These are phyloP conservation scores for Pseudachorutes palmiensis DNA, from an alignment of 1,140 invertebrate species.

Conservation along the genomic window DNA sequence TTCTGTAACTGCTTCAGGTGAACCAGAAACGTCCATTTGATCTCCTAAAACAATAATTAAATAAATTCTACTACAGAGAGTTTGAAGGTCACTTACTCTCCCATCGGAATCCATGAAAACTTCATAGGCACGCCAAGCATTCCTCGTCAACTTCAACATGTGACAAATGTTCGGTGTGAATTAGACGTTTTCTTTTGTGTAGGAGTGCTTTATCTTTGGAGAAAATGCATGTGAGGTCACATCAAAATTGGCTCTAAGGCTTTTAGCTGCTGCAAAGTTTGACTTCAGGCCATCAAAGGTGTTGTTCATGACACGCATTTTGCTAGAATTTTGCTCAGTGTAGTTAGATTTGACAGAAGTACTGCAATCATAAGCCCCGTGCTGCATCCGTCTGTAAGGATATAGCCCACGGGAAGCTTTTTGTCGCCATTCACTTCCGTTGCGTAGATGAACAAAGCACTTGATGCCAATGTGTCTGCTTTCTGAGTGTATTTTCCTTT, in stretches of 20 bases:
- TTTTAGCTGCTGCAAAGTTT: constrained; percentile 17
- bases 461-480: not conserved
- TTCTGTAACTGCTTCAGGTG: no score
- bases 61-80: no score
- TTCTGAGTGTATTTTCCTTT: no score
- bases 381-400: constrained; percentile 8
- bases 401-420: constrained; percentile 6
- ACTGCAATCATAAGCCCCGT: not conserved
- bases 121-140: constrained; percentile 21
- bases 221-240: not conserved
- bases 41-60: no score
- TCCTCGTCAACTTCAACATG: constrained; percentile 32
- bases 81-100: constrained; percentile 16
- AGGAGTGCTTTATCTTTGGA: constrained; percentile 21
- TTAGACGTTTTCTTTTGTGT: constrained; percentile 6
- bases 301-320: not conserved
- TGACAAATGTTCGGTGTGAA: constrained; percentile 28
- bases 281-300: constrained; percentile 25
- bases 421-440: constrained; percentile 10
- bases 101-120: constrained; percentile 13
- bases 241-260: constrained; percentile 15
- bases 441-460: constrained; percentile 13
- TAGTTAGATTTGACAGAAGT: no score
- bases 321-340: no score
- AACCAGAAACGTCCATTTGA: no score